Conservation (phyloP, 2,113 vertebrate genomes). For the Melanostigma gelatinosum region DNA sequence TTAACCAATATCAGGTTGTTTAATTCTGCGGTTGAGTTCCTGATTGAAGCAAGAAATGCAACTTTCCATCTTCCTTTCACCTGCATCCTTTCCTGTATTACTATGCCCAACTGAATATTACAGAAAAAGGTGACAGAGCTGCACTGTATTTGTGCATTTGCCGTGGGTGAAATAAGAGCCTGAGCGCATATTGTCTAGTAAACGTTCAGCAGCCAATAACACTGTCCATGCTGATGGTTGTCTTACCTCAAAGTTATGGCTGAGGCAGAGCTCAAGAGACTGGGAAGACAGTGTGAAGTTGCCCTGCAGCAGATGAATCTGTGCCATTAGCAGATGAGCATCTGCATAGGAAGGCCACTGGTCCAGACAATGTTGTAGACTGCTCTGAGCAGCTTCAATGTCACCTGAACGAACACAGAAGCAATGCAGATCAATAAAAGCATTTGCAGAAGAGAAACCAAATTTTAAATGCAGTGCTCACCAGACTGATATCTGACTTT, state of each 20-base stretch:
- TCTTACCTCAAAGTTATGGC: slow-evolving; percentile 95
- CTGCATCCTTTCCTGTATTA: not conserved
- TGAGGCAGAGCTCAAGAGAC: slow-evolving; percentile 94
- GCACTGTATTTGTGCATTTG: not conserved
- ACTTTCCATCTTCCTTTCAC: not conserved
- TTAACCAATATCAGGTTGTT: not conserved
- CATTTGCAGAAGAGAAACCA: not conserved
- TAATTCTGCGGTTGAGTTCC: not conserved
- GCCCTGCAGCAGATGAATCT: slow-evolving; percentile 91
- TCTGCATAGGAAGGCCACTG: slow-evolving; percentile 90
- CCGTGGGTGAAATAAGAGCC: not conserved
- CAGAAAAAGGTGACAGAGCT: not conserved
- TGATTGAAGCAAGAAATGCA: not conserved
- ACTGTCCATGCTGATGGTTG: not conserved
- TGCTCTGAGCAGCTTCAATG: slow-evolving; percentile 87
- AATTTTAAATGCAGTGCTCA: slow-evolving; percentile 66
- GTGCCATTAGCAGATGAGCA: slow-evolving; percentile 94
- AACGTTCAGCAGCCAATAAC: slow-evolving; percentile 16
- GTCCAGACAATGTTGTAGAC: slow-evolving; percentile 89
- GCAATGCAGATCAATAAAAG: not conserved
- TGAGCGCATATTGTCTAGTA: not conserved
- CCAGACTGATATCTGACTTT: slow-evolving; percentile 95
- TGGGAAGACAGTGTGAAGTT: slow-evolving; percentile 90
- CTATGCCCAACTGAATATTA: not conserved
- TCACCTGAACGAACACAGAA: slow-evolving; percentile 71